Conservation (phyloP, 2,888 invertebrate genomes). For the Archips crataeganus region DNA sequence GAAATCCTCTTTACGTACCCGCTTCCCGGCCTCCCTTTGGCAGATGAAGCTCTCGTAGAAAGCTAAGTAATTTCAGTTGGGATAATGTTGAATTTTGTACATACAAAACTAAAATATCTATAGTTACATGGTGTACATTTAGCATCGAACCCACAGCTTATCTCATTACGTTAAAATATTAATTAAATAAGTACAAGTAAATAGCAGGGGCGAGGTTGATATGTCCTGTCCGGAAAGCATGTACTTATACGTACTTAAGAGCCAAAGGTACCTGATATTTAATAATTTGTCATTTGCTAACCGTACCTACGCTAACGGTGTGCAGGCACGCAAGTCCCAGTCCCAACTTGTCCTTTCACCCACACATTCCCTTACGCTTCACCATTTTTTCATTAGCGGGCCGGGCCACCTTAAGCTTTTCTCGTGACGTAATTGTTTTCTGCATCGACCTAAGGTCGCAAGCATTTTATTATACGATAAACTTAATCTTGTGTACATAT, state of each 20-base stretch:
- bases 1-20: too few relatives aligned
- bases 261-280: slow-evolving; percentile 8
- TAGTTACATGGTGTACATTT: too few relatives aligned
- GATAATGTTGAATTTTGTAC: too few relatives aligned
- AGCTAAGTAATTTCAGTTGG: too few relatives aligned
- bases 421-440: slow-evolving; percentile 35
- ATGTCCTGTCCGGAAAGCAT: background rate
- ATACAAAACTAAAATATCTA: too few relatives aligned
- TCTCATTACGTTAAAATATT: background rate
- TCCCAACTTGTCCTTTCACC: slow-evolving; percentile 43
- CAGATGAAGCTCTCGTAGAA: too few relatives aligned
- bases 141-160: background rate
- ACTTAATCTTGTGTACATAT: slow-evolving; percentile 17
- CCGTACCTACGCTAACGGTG: slow-evolving; percentile 22
- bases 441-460: slow-evolving; percentile 21
- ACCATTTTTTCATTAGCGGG: slow-evolving; percentile 55
- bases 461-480: slow-evolving; percentile 13
- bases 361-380: slow-evolving; percentile 57
- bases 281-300: slow-evolving; percentile 25
- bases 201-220: background rate
- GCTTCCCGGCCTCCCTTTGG: too few relatives aligned
- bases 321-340: slow-evolving; percentile 31
- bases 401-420: slow-evolving; percentile 31
- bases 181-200: background rate
- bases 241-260: background rate